phyloP scores from a whole-genome alignment of 2,113 vertebrate species.

The Microtus richardsoni region DNA sequence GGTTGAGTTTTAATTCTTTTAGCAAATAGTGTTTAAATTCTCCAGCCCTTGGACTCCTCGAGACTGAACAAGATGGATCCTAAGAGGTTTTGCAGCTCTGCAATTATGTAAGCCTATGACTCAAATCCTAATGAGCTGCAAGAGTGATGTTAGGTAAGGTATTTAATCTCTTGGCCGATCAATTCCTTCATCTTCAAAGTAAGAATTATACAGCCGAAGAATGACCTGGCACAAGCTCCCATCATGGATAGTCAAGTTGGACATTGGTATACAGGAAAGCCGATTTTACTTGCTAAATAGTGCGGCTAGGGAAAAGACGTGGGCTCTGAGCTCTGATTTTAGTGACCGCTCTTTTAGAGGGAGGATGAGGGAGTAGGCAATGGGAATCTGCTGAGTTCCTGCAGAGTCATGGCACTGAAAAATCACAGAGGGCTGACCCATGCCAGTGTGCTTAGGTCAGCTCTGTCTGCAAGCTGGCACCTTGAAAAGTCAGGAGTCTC shows the following conservation, averaged over 20 bases:
- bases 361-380: neutral
- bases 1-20: neutral
- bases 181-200: slow-evolving; percentile 50
- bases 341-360: neutral
- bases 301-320: neutral
- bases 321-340: neutral
- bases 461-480: neutral
- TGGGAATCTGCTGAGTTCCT: neutral
- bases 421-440: neutral
- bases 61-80: neutral
- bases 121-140: slow-evolving; percentile 35
- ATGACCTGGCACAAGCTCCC: neutral
- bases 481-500: neutral
- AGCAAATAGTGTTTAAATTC: neutral
- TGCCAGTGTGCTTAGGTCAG: neutral
- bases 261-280: neutral
- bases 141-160: neutral
- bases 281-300: neutral
- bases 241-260: neutral
- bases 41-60: neutral
- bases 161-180: slow-evolving; percentile 32
- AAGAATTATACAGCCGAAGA: neutral
- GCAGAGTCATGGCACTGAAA: neutral
- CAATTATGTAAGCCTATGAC: slow-evolving; percentile 32
- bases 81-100: neutral